Evolutionary conservation across 2,797 vertebrate genomes (phyloP).

Genomic region (Gastrophryne carolinensis): DNA sequence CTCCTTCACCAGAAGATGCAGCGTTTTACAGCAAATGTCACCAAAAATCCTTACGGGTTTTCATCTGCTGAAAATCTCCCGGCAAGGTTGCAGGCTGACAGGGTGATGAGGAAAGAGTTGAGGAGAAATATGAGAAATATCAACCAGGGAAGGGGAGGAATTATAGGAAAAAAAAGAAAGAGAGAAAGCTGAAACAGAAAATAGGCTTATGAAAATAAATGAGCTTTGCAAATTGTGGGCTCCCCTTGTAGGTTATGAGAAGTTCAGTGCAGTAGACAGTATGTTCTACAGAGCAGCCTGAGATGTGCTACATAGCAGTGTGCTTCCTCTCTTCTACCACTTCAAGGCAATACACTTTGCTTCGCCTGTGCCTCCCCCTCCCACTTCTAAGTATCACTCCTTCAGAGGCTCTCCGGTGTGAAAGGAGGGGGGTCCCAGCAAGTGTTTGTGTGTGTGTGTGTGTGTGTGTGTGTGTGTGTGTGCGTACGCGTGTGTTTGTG

Average conservation of each 20-base stretch:
- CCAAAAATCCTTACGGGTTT: neutral
- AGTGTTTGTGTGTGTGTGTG: conserved; percentile 46
- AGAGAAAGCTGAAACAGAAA: neutral
- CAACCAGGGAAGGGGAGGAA: neutral
- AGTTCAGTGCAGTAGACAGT: conserved; percentile 24
- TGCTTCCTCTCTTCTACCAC: conserved; percentile 46
- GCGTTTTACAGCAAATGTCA: neutral
- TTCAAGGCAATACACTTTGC: conserved; percentile 53
- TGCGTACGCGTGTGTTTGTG: conserved; percentile 39
- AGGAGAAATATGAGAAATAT: neutral
- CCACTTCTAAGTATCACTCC: conserved; percentile 51
- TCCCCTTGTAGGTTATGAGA: neutral
- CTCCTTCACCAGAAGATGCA: neutral
- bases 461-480: conserved; percentile 40
- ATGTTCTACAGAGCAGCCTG: conserved; percentile 32
- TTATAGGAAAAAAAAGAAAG: neutral
- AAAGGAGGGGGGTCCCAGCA: conserved; percentile 51
- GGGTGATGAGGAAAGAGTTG: neutral
- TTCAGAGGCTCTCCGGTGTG: conserved; percentile 47
- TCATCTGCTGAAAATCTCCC: neutral
- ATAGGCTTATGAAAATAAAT: neutral
- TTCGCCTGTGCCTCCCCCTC: conserved; percentile 45
- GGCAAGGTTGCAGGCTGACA: neutral
- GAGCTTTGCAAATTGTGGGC: neutral
- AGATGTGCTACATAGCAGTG: conserved; percentile 46